These are phyloP conservation scores for Tetramorium alpestre DNA, from an alignment of 1,140 invertebrate species.

Conservation along the genomic window DNA sequence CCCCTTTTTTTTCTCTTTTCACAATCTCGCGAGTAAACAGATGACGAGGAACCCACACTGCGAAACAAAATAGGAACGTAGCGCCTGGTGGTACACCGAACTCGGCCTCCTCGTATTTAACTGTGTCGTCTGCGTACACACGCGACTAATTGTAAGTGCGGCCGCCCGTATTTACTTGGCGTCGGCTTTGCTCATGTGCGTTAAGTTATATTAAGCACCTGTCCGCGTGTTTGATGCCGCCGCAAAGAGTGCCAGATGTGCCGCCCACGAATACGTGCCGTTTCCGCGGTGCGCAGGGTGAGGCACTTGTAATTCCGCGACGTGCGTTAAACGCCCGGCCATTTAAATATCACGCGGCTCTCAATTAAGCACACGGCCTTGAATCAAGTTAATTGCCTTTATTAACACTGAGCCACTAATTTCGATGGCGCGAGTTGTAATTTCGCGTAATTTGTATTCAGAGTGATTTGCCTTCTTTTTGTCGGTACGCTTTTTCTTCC, in stretches of 20 bases:
- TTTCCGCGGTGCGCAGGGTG: not conserved
- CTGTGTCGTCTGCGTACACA: not conserved
- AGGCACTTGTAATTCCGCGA: constrained; percentile 18
- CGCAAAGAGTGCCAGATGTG: constrained; percentile 34
- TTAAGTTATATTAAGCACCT: constrained; percentile 36
- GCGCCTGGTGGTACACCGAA: not conserved
- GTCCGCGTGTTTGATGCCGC: constrained; percentile 27
- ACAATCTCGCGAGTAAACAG: not conserved
- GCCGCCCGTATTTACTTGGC: not conserved
- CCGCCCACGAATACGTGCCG: constrained; percentile 16
- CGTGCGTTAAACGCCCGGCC: not conserved
- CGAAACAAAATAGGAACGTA: not conserved
- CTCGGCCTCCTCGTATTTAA: not conserved
- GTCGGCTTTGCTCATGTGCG: not conserved
- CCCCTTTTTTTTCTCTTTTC: not conserved
- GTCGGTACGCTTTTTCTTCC: not conserved
- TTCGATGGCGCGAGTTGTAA: constrained; percentile 1
- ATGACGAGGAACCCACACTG: not conserved
- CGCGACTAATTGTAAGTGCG: not conserved
- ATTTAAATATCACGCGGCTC: constrained; percentile 22
- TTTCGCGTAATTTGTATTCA: constrained; percentile 16
- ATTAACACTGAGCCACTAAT: constrained; percentile 27
- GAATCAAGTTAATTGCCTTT: constrained; percentile 37
- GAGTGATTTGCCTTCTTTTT: not conserved
- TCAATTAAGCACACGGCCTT: constrained; percentile 6